Evolutionary conservation across 2,888 invertebrate species (phyloP).

Genomic region (Rosalia funebris): DNA sequence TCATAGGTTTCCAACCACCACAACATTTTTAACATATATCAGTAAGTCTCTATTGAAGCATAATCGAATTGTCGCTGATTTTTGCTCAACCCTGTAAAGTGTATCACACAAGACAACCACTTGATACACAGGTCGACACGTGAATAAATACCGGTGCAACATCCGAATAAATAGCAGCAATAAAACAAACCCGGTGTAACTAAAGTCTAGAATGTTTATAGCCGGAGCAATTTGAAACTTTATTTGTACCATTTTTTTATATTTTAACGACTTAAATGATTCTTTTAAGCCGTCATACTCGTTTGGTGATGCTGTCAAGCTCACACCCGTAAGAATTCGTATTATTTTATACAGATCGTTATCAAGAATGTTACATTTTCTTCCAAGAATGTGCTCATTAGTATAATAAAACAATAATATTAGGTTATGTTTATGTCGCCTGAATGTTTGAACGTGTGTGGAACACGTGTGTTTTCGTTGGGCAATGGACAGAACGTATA

Average conservation of each 20-base stretch:
- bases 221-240: slow-evolving; percentile 12
- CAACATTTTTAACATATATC: too few relatives aligned
- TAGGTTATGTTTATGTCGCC: slow-evolving; percentile 24
- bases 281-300: slow-evolving; percentile 47
- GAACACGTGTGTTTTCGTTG: slow-evolving; percentile 30
- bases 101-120: too few relatives aligned
- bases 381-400: slow-evolving; percentile 30
- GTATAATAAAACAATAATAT: slow-evolving; percentile 36
- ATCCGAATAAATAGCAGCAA: slow-evolving; percentile 45
- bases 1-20: too few relatives aligned
- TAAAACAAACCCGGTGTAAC: slow-evolving; percentile 42
- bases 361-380: slow-evolving; percentile 35
- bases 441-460: slow-evolving; percentile 29
- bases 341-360: slow-evolving; percentile 31
- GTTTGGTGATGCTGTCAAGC: slow-evolving; percentile 35
- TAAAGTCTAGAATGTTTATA: slow-evolving; percentile 34
- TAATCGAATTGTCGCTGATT: too few relatives aligned
- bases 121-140: background rate
- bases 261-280: slow-evolving; percentile 47
- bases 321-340: slow-evolving; percentile 29
- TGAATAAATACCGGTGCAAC: slow-evolving; percentile 37
- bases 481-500: slow-evolving; percentile 3
- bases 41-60: too few relatives aligned
- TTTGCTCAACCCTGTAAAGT: too few relatives aligned
- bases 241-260: slow-evolving; percentile 27